phyloP scores from a whole-genome alignment of 2,888 invertebrate genomes.

The Heteromyza rotundicornis region DNA sequence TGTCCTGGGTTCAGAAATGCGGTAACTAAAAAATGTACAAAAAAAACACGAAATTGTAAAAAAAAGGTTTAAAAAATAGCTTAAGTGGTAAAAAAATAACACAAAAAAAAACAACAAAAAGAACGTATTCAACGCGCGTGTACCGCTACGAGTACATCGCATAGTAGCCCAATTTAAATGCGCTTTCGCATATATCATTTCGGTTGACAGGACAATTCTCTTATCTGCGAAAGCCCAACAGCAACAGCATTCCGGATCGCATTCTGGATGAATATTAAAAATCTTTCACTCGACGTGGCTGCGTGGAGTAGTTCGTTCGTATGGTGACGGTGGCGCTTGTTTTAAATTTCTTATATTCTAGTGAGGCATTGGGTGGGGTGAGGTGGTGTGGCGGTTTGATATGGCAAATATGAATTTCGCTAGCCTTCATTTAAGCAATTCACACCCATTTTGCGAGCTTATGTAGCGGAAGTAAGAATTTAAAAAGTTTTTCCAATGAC shows the following conservation, averaged over 20 bases:
- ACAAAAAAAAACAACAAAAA: slow-evolving; percentile 32
- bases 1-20: neutral
- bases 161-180: slow-evolving; percentile 63
- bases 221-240: slow-evolving; percentile 66
- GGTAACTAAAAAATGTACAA: slow-evolving; percentile 13
- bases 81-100: slow-evolving; percentile 17
- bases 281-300: slow-evolving; percentile 8
- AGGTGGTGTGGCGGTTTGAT: neutral
- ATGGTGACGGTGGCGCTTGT: neutral
- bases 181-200: slow-evolving; percentile 70
- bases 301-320: too few species aligned
- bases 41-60: slow-evolving; percentile 2
- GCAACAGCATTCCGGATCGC: slow-evolving; percentile 45
- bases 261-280: slow-evolving; percentile 28
- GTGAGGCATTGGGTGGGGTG: neutral
- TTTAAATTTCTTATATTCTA: neutral
- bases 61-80: slow-evolving; percentile 3
- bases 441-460: slow-evolving; percentile 7
- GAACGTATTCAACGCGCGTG: slow-evolving; percentile 12
- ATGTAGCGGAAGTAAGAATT: slow-evolving; percentile 3
- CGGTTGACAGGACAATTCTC: slow-evolving; percentile 74
- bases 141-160: slow-evolving; percentile 33
- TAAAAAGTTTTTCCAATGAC: neutral
- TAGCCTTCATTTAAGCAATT: slow-evolving; percentile 10
- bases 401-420: neutral